phyloP scores from a whole-genome alignment of 2,888 invertebrate species.

The Rhabditoides inermis region DNA sequence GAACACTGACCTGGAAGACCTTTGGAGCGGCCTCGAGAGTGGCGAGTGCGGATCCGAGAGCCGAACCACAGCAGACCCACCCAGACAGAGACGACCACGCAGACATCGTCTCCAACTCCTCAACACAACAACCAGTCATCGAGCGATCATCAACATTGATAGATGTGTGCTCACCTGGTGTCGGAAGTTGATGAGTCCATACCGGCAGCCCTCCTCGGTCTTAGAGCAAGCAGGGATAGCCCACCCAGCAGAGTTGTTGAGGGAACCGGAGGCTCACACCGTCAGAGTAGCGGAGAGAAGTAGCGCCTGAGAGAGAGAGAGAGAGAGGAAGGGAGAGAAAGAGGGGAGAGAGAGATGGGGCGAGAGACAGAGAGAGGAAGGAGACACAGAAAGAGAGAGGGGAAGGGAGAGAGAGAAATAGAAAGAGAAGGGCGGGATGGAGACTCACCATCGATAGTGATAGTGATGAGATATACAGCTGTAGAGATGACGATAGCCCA shows the following conservation, averaged over 20 bases:
- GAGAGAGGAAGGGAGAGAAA: neutral
- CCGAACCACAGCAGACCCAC: too few relatives aligned
- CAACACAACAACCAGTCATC: too few relatives aligned
- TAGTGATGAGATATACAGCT: neutral
- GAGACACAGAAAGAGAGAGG: neutral
- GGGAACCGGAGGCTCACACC: too few relatives aligned
- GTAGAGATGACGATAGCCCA: neutral
- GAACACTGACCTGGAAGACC: too few relatives aligned
- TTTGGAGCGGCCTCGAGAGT: too few relatives aligned
- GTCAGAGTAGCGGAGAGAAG: neutral
- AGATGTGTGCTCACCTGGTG: neutral
- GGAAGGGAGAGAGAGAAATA: neutral
- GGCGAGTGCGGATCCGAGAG: too few relatives aligned
- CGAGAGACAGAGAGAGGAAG: neutral
- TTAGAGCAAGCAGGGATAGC: too few relatives aligned
- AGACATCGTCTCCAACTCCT: too few relatives aligned
- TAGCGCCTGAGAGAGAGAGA: neutral
- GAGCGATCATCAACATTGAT: too few relatives aligned
- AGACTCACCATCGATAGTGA: neutral
- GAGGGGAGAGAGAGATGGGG: neutral
- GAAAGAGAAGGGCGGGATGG: neutral
- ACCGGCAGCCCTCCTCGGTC: neutral
- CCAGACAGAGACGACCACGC: too few relatives aligned
- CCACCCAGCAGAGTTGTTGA: too few relatives aligned
- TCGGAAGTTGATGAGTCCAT: neutral